A percentile compares a stretch with the other conserved stretches of the same genome.
phyloP scores from a whole-genome alignment of 2,113 vertebrate genomes.

The Apteryx mantelli region DNA sequence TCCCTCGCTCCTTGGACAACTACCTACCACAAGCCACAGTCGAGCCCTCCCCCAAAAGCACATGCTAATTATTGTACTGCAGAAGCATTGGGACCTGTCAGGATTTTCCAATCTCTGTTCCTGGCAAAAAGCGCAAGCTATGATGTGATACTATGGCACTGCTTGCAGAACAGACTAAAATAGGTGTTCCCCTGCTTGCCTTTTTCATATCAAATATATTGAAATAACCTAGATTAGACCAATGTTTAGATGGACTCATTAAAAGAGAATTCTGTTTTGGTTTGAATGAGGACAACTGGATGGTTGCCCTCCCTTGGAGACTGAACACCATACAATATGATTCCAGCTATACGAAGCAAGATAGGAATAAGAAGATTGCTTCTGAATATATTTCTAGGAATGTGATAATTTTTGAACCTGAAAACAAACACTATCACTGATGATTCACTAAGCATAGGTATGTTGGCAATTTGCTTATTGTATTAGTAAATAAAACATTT shows the following conservation, averaged over 20 bases:
- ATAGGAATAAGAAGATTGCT: not conserved
- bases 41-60: not conserved
- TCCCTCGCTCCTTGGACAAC: not conserved
- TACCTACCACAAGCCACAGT: not conserved
- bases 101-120: not conserved
- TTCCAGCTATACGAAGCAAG: not conserved
- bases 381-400: not conserved
- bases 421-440: not conserved
- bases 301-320: not conserved
- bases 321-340: not conserved
- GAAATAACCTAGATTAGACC: not conserved
- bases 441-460: not conserved
- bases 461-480: not conserved
- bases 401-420: not conserved
- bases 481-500: slow-evolving; percentile 1
- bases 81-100: not conserved
- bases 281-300: not conserved
- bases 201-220: not conserved
- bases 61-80: not conserved
- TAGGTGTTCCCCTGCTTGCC: not conserved
- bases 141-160: not conserved
- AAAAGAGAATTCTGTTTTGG: not conserved
- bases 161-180: not conserved
- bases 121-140: not conserved
- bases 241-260: not conserved